phyloP scores from a whole-genome alignment of 2,888 invertebrate species.

The Aquatica leii region DNA sequence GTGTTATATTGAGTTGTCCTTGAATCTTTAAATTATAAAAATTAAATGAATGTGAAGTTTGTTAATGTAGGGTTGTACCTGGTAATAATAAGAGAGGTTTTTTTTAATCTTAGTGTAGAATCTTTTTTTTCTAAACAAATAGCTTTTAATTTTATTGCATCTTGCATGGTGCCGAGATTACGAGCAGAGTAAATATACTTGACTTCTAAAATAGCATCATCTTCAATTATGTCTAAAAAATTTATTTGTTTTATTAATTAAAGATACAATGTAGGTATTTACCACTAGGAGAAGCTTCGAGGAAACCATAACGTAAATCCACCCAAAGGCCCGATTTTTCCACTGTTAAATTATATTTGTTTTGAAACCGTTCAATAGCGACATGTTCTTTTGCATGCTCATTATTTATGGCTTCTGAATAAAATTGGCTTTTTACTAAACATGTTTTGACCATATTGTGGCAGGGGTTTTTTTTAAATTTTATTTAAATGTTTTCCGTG shows the following conservation, averaged over 20 bases:
- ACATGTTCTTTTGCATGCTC: constrained; percentile 14
- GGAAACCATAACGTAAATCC: constrained; percentile 16
- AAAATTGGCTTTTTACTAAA: not conserved
- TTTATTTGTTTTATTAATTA: constrained; percentile 7
- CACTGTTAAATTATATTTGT: constrained; percentile 14
- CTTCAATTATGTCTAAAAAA: constrained; percentile 16
- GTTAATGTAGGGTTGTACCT: constrained; percentile 5
- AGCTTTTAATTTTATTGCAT: constrained; percentile 3
- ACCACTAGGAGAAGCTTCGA: constrained; percentile 27
- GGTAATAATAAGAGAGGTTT: constrained; percentile 13
- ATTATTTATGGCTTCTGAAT: constrained; percentile 11
- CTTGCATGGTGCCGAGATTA: constrained; percentile 3
- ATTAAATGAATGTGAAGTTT: not conserved
- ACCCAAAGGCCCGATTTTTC: constrained; percentile 15
- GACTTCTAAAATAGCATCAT: constrained; percentile 18
- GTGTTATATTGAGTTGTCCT: constrained; percentile 12
- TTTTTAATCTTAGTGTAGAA: constrained; percentile 9
- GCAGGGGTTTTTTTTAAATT: constrained; percentile 1
- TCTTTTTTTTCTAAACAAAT: constrained; percentile 12
- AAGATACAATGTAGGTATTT: constrained; percentile 3
- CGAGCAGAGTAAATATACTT: constrained; percentile 13
- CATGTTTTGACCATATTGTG: constrained; percentile 16
- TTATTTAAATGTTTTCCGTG: not conserved
- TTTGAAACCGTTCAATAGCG: constrained; percentile 17
- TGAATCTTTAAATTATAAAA: too few species aligned